phyloP scores from a whole-genome alignment of 2,113 vertebrate species.

The Chrysemys picta region DNA sequence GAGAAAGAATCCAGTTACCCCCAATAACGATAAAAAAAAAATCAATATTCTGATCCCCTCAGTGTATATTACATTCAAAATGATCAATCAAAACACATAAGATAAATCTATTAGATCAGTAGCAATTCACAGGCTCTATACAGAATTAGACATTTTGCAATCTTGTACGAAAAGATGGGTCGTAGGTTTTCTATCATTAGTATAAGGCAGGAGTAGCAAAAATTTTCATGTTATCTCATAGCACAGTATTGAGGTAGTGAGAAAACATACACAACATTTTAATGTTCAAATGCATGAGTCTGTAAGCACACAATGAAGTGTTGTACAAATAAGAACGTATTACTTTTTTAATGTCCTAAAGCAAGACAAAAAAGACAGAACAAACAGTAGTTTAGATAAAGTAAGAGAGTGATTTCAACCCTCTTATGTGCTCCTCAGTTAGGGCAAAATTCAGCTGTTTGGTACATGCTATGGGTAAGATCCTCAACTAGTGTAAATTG shows the following conservation, averaged over 20 bases:
- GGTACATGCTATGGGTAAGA: neutral
- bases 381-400: neutral
- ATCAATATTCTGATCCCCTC: constrained; percentile 57
- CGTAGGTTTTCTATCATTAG: constrained; percentile 27
- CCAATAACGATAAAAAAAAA: constrained; percentile 52
- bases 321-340: neutral
- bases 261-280: neutral
- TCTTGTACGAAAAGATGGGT: constrained; percentile 24
- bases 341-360: neutral
- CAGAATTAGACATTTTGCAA: constrained; percentile 43
- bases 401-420: neutral
- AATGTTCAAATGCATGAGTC: neutral
- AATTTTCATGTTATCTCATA: neutral
- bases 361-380: neutral
- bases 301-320: neutral
- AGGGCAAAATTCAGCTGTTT: neutral
- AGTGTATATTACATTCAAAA: constrained; percentile 70
- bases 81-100: constrained; percentile 64
- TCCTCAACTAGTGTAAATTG: neutral
- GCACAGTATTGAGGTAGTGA: neutral
- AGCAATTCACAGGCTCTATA: constrained; percentile 47
- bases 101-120: constrained; percentile 65
- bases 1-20: constrained; percentile 36
- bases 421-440: neutral
- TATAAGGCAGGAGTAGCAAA: neutral